Conservation (phyloP, 1,140 invertebrate genomes). For the Hetaerina americana region DNA sequence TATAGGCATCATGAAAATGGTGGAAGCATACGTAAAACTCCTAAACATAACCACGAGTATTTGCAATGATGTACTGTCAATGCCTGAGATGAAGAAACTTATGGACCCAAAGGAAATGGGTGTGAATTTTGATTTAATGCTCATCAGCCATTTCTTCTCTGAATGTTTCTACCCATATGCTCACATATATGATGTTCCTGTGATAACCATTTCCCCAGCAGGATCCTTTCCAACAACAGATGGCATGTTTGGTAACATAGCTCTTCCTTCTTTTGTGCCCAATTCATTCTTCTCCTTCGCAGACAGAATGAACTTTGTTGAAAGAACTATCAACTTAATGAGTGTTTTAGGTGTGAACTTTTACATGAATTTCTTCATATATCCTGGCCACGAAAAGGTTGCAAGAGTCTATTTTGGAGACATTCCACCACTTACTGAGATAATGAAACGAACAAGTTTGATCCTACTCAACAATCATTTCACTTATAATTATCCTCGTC, state of each 20-base stretch:
- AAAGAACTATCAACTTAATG: background rate
- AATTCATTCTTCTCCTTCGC: conserved; percentile 4
- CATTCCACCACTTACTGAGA: conserved; percentile 16
- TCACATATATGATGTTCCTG: conserved; percentile 2
- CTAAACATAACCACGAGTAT: background rate
- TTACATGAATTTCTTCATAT: conserved; percentile 1
- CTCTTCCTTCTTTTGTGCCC: conserved; percentile 7
- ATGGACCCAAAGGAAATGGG: background rate
- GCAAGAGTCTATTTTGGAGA: conserved; percentile 1
- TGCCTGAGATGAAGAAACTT: background rate
- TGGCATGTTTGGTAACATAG: conserved; percentile 14
- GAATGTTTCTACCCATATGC: conserved; percentile 9
- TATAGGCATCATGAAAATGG: background rate
- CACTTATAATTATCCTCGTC: conserved; percentile 31
- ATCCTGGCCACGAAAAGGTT: too few relatives aligned
- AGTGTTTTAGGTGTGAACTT: background rate
- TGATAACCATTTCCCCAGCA: background rate
- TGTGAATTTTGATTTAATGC: conserved; percentile 5
- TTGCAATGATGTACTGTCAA: background rate
- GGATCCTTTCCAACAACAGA: background rate
- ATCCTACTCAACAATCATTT: conserved; percentile 41
- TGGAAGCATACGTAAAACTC: background rate
- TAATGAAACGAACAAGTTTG: conserved; percentile 23
- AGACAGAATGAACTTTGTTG: conserved; percentile 5
- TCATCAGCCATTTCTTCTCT: conserved; percentile 21